Percentiles rank a stretch among this genome's conserved stretches.
Conservation (phyloP, 2,113 vertebrate genomes). For the Dipodomys ordii region DNA sequence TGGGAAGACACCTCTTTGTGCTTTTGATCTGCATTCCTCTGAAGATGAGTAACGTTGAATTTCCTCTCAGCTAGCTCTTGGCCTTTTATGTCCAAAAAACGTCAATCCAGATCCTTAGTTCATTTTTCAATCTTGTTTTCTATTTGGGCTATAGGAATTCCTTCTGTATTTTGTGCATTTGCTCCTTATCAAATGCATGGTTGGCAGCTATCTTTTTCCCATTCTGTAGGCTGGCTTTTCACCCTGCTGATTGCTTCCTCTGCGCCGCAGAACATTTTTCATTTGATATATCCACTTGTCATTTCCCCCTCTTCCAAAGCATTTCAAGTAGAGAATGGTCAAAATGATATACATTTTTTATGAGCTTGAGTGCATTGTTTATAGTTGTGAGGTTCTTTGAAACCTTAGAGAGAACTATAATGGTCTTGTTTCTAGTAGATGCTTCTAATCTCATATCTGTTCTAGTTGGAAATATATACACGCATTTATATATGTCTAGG, state of each 20-base stretch:
- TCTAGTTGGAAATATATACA: background rate
- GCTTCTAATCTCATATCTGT: conserved; percentile 5
- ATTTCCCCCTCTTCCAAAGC: background rate
- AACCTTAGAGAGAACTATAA: conserved; percentile 13
- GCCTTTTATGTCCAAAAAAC: background rate
- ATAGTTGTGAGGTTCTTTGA: conserved; percentile 21
- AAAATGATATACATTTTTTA: background rate
- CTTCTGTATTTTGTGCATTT: background rate
- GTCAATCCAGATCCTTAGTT: background rate
- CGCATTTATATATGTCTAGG: background rate
- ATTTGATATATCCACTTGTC: background rate
- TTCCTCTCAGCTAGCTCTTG: background rate
- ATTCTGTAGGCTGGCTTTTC: background rate
- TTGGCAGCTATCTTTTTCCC: background rate
- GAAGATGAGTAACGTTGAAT: background rate
- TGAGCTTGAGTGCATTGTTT: background rate
- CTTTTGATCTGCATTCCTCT: background rate
- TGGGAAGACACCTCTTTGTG: background rate
- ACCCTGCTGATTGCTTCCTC: background rate
- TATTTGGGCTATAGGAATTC: background rate
- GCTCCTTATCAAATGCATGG: background rate
- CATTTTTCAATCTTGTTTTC: background rate
- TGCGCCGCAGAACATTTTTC: background rate
- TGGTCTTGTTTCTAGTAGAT: background rate
- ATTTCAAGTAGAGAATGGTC: background rate